These are phyloP conservation scores for Idaea dimidiata DNA, from an alignment of 2,888 invertebrate genomes.

Conservation along the genomic window DNA sequence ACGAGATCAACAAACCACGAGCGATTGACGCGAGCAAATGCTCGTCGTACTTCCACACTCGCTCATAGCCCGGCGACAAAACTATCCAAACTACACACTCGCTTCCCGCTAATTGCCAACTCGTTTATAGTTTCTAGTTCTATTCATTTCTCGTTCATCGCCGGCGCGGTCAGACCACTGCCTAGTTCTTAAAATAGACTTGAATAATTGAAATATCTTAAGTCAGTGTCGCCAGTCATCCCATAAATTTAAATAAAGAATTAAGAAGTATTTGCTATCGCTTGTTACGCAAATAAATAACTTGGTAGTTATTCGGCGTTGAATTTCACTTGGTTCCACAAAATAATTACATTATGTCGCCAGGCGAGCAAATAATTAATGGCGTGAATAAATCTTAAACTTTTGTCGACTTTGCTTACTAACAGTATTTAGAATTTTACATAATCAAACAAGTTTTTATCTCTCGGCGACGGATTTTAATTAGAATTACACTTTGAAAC, in stretches of 20 bases:
- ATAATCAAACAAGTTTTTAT: conserved; percentile 32
- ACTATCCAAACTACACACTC: too few species aligned
- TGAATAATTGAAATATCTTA: not conserved
- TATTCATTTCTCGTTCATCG: too few species aligned
- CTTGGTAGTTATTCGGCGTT: conserved; percentile 19
- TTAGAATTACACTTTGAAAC: conserved; percentile 29
- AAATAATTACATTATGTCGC: conserved; percentile 64
- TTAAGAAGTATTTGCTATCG: conserved; percentile 22
- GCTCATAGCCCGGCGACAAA: too few species aligned
- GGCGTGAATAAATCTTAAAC: conserved; percentile 61
- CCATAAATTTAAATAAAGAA: not conserved
- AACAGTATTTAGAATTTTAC: conserved; percentile 49
- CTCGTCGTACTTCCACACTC: too few species aligned
- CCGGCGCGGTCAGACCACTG: too few species aligned
- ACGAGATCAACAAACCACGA: too few species aligned
- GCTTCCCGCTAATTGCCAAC: too few species aligned
- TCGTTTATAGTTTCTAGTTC: too few species aligned
- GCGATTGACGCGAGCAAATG: too few species aligned
- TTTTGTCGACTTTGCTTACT: conserved; percentile 58
- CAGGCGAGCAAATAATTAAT: conserved; percentile 62
- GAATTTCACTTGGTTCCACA: conserved; percentile 53
- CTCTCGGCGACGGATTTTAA: conserved; percentile 27
- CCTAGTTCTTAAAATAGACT: not conserved
- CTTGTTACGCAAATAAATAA: conserved; percentile 24
- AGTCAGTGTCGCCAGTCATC: not conserved